Evolutionary conservation across 2,797 vertebrate genomes (phyloP).

Genomic region (Basileuterus tristriatus): DNA sequence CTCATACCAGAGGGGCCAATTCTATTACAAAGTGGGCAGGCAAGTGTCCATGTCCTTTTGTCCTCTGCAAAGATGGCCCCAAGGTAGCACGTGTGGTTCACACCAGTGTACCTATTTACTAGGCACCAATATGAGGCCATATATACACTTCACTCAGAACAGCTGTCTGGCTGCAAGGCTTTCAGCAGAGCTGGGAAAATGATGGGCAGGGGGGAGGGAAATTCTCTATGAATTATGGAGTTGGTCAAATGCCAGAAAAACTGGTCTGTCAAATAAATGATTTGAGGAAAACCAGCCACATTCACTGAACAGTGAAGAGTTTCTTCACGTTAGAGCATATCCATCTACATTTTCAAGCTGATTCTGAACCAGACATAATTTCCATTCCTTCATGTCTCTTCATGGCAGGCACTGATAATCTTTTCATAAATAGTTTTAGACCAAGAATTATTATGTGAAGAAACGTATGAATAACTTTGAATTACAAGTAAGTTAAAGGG

Average conservation of each 20-base stretch:
- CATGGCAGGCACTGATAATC: conserved; percentile 50
- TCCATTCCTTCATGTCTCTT: conserved; percentile 47
- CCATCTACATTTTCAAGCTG: conserved; percentile 43
- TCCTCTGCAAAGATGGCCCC: not conserved
- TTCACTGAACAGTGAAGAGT: conserved; percentile 38
- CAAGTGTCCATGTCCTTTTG: not conserved
- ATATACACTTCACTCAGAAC: conserved; percentile 21
- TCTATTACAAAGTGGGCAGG: not conserved
- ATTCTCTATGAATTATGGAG: conserved; percentile 31
- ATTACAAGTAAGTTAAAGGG: conserved; percentile 49
- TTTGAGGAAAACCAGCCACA: conserved; percentile 23
- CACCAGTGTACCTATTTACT: not conserved
- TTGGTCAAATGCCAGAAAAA: conserved; percentile 39
- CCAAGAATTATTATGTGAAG: conserved; percentile 58
- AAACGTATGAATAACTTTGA: conserved; percentile 61
- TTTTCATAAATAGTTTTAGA: conserved; percentile 59
- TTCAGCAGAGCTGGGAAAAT: conserved; percentile 22
- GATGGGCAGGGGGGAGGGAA: not conserved
- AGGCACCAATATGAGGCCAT: not conserved
- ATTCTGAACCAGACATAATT: conserved; percentile 45
- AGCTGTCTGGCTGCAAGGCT: conserved; percentile 34
- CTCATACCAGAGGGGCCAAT: not conserved
- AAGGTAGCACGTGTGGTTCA: not conserved
- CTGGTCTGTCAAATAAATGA: conserved; percentile 37
- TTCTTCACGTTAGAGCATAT: conserved; percentile 17